phyloP scores from a whole-genome alignment of 2,113 vertebrate genomes.

The Oenanthe oenanthe region DNA sequence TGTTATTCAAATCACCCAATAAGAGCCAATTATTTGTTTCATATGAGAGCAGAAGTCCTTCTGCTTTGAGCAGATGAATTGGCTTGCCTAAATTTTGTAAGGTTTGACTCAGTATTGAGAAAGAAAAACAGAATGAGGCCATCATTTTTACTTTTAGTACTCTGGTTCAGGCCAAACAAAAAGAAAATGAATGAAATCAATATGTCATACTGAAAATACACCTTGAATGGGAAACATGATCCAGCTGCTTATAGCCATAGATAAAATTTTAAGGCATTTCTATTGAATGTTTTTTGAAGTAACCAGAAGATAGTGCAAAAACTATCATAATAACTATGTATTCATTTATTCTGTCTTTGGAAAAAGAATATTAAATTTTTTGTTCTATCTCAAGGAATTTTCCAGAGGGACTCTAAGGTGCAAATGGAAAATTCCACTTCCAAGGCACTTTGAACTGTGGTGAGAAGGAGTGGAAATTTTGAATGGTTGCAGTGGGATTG shows the following conservation, averaged over 20 bases:
- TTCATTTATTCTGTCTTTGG: background rate
- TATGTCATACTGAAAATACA: background rate
- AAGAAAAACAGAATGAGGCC: background rate
- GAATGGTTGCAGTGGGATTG: background rate
- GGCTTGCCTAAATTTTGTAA: background rate
- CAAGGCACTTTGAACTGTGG: background rate
- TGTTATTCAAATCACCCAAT: slow-evolving; percentile 2
- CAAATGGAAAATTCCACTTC: background rate
- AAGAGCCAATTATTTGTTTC: background rate
- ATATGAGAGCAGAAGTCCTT: background rate
- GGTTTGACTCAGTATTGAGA: background rate
- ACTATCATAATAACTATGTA: background rate
- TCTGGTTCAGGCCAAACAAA: background rate
- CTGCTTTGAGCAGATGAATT: background rate
- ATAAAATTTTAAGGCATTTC: background rate
- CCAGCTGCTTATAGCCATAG: background rate
- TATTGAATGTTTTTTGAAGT: background rate
- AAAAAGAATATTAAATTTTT: background rate
- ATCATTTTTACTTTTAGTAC: background rate
- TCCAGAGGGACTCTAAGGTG: background rate
- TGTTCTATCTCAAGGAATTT: background rate
- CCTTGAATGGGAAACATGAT: background rate
- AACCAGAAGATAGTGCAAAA: background rate
- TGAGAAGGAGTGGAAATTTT: background rate
- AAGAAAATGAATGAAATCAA: background rate